Base-by-base conservation (phyloP, 2,888 invertebrate genomes). In the Erebia ligea region DNA sequence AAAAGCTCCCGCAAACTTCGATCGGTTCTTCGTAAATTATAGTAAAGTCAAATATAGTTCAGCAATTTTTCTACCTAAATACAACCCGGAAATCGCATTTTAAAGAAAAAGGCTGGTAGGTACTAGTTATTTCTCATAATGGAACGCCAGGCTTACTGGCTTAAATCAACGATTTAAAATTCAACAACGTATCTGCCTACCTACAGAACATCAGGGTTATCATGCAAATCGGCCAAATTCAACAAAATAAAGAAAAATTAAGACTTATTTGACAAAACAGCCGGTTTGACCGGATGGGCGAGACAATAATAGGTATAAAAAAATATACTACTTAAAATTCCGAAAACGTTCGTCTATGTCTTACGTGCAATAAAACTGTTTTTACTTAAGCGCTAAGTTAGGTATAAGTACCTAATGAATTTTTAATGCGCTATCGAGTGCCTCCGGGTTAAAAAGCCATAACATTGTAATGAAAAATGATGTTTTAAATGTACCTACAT, bases 381-480 rank as follows among this genome's bases (percentile, higher is more conserved):
- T 64, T 40, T 67, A 67, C 52, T 69, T 67, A 10, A 69, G 58
- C 62, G 62, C 58, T 19, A 67, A 69, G 59, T 72, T 69, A 50
- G 67, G 63, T 62, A 21, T 63, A 34, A 6, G 6, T 34, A 34
- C 34, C 34, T 34, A 69, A 72, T 67, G 69, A 19, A 17, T 59
- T 69, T 72, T 72, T 72, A 72, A 72, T 72, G 66, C 15, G 1
- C 57, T 40, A 54, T 66, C 45, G 50, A 65, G 15, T 19, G 34
- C 62, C 59, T 68, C 45, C 50, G 40, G n/a, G 15, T 52, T 59
- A 59, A 42, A 61, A 54, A 15, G 10, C n/a, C 25, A 50, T 50
- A 63, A 63, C 25, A 11, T 50, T 10, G 17, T 64, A 45, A 58
- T 58, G 58, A 58, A 15, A 4, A 6, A 17, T 8, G n/a, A 34